Conservation (phyloP, 1,140 invertebrate species). For the Akabosia matsudoensis region DNA sequence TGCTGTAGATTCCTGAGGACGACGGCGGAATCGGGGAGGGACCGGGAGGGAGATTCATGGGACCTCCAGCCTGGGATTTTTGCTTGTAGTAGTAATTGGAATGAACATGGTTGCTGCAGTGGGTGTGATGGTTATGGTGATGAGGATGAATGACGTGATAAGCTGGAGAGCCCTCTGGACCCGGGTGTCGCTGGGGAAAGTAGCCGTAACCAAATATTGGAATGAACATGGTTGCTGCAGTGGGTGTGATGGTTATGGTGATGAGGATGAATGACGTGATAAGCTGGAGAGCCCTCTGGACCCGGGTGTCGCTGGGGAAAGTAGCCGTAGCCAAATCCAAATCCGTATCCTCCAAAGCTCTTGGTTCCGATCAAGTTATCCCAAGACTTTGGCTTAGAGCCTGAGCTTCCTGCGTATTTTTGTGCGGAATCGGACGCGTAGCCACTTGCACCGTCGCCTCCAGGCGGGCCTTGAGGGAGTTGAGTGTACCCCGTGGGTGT, state of each 20-base stretch:
- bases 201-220: too few species aligned
- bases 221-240: conserved; percentile 38
- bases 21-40: background rate
- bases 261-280: conserved; percentile 45
- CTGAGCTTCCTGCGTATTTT: conserved; percentile 31
- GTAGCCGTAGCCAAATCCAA: conserved; percentile 48
- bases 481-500: background rate
- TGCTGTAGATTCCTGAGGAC: background rate
- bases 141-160: conserved; percentile 45
- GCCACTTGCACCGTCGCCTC: background rate
- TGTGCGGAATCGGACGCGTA: conserved; percentile 13
- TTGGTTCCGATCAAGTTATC: conserved; percentile 43
- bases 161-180: conserved; percentile 25
- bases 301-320: conserved; percentile 39
- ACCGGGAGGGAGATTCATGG: background rate
- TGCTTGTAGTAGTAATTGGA: conserved; percentile 40
- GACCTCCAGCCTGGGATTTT: background rate
- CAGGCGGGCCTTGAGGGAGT: background rate
- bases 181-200: conserved; percentile 38
- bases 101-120: conserved; percentile 39
- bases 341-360: conserved; percentile 48
- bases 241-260: conserved; percentile 47
- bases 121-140: conserved; percentile 47
- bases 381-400: conserved; percentile 42
- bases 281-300: conserved; percentile 24